Percentiles rank a stretch among this genome's conserved stretches.
phyloP scores from a whole-genome alignment of 2,797 vertebrate species.

The Petrocephalus sullivani region DNA sequence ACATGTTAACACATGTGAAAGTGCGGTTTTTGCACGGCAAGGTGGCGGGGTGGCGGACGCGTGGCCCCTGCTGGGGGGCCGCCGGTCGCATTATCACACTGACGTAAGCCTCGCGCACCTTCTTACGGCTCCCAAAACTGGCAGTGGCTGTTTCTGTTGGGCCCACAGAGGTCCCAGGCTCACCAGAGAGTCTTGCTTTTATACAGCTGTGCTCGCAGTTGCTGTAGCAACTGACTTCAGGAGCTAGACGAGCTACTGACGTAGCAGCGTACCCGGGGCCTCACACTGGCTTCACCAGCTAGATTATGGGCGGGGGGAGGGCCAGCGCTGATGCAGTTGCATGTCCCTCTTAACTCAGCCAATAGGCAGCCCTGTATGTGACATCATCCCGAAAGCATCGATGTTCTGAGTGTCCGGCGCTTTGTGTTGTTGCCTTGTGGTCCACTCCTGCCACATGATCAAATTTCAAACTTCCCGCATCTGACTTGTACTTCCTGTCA shows the following conservation, averaged over 20 bases:
- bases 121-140: neutral
- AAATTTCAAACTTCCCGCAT: neutral
- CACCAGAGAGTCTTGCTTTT: neutral
- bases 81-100: neutral
- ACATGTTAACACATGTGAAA: neutral
- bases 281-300: neutral
- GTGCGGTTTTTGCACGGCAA: neutral
- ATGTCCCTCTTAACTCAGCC: neutral
- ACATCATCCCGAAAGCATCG: neutral
- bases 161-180: neutral
- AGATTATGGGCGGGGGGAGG: neutral
- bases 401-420: neutral
- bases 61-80: neutral
- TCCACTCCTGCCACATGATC: neutral
- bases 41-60: neutral
- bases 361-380: neutral
- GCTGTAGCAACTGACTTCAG: neutral
- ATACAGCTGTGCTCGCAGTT: neutral
- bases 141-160: neutral
- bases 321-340: neutral
- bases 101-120: neutral
- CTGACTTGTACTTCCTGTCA: neutral
- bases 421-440: neutral
- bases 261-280: neutral
- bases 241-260: neutral